These are phyloP conservation scores for Nixonia krombeini DNA, from an alignment of 1,140 invertebrate genomes.

Conservation along the genomic window DNA sequence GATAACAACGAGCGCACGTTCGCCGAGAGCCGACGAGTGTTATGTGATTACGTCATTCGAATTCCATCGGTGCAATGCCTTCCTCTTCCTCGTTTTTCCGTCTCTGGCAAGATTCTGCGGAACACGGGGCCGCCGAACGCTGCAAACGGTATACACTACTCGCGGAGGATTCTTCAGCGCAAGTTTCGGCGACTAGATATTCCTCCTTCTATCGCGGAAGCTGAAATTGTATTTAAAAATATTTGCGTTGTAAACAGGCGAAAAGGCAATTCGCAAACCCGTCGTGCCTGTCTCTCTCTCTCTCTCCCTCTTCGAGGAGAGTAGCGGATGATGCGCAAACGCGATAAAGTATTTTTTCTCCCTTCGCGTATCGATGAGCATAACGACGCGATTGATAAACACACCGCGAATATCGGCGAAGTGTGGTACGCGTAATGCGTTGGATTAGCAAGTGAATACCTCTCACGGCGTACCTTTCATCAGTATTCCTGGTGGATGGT, in stretches of 20 bases:
- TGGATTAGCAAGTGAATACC: conserved; percentile 38
- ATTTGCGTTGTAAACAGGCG: not conserved
- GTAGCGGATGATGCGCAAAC: too few relatives aligned
- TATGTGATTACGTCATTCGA: conserved; percentile 42
- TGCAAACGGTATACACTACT: too few relatives aligned
- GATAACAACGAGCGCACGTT: conserved; percentile 34
- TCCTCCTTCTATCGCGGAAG: conserved; percentile 19
- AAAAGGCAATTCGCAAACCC: too few relatives aligned
- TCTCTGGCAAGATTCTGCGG: conserved; percentile 24
- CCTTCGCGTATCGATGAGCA: not conserved
- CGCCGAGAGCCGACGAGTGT: conserved; percentile 40
- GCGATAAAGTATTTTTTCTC: not conserved
- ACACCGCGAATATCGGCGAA: conserved; percentile 23
- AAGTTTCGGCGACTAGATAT: conserved; percentile 20
- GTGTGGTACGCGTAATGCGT: conserved; percentile 41
- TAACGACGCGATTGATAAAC: conserved; percentile 12
- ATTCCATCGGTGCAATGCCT: conserved; percentile 40
- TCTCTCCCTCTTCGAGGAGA: too few relatives aligned
- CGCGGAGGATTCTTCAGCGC: conserved; percentile 17
- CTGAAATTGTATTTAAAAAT: conserved; percentile 32
- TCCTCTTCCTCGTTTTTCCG: conserved; percentile 25
- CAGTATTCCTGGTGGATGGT: conserved; percentile 44
- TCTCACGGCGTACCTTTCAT: conserved; percentile 20
- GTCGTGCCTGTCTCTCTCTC: too few relatives aligned
- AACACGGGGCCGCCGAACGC: too few relatives aligned